A percentile compares a stretch with the other conserved stretches of the same genome.
Conservation (phyloP, 2,888 invertebrate genomes). For the Chalcosyrphus nemorum region DNA sequence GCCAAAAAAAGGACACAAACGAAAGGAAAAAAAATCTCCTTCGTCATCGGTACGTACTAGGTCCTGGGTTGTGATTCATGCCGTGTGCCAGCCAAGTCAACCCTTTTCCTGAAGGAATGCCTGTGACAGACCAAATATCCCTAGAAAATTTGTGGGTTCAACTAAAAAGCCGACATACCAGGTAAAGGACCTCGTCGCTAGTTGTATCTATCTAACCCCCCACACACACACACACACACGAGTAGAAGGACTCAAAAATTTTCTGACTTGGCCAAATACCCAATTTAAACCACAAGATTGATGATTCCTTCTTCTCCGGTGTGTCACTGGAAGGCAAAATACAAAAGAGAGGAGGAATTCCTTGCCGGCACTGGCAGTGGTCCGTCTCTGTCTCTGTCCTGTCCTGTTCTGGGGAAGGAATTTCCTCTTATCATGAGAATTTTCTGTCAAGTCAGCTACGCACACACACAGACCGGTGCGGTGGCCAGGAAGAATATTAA, state of each 20-base stretch:
- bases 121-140: constrained; percentile 34
- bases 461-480: not conserved
- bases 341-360: constrained; percentile 66
- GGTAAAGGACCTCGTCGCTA: not conserved
- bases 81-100: not conserved
- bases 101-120: constrained; percentile 32
- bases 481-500: constrained; percentile 44
- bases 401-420: constrained; percentile 6
- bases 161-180: constrained; percentile 13
- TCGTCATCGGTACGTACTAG: constrained; percentile 23
- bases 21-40: constrained; percentile 32
- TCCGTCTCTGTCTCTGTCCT: not conserved
- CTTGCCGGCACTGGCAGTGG: no score
- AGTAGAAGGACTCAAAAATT: constrained; percentile 51
- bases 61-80: constrained; percentile 28
- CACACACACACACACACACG: not conserved
- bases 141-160: constrained; percentile 45
- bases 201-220: not conserved
- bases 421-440: constrained; percentile 58
- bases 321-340: constrained; percentile 52
- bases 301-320: constrained; percentile 65
- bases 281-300: constrained; percentile 71
- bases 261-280: constrained; percentile 66
- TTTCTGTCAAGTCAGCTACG: constrained; percentile 64
- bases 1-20: not conserved